phyloP scores from a whole-genome alignment of 64 coral and sea anemone species.

The Dendronephthya gigantea region DNA sequence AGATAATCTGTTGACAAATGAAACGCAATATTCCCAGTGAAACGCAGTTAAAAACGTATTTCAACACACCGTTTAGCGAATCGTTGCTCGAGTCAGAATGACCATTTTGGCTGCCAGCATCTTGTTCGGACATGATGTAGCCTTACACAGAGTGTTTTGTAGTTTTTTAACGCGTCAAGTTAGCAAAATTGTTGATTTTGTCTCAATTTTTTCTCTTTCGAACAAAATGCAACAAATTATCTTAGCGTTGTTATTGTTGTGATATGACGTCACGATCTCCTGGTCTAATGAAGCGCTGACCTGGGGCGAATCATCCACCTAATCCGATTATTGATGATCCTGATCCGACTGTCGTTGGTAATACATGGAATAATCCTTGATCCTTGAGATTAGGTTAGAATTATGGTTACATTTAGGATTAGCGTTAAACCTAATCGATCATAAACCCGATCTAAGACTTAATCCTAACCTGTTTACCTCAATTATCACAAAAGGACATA shows the following conservation, averaged over 20 bases:
- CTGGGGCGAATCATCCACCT: not conserved
- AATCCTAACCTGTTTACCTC: too few relatives aligned
- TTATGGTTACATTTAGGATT: too few relatives aligned
- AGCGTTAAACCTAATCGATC: too few relatives aligned
- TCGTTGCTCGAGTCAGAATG: not conserved
- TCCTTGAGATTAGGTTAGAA: too few relatives aligned
- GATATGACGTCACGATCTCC: not conserved
- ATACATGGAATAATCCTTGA: too few relatives aligned
- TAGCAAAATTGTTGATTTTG: not conserved
- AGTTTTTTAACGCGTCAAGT: not conserved
- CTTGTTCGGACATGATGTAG: not conserved
- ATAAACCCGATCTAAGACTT: too few relatives aligned
- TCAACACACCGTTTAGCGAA: not conserved
- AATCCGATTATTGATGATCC: too few relatives aligned
- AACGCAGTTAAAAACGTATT: not conserved
- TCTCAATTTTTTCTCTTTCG: not conserved
- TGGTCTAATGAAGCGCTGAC: not conserved
- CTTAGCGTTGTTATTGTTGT: conserved; percentile 1
- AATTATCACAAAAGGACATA: too few relatives aligned
- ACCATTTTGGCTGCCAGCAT: not conserved
- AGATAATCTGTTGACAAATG: not conserved
- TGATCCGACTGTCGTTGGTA: too few relatives aligned
- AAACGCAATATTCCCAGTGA: not conserved
- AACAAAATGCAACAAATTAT: not conserved
- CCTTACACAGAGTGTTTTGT: not conserved